Conservation (phyloP, 2,797 vertebrate genomes). For the Microcaecilia unicolor region DNA sequence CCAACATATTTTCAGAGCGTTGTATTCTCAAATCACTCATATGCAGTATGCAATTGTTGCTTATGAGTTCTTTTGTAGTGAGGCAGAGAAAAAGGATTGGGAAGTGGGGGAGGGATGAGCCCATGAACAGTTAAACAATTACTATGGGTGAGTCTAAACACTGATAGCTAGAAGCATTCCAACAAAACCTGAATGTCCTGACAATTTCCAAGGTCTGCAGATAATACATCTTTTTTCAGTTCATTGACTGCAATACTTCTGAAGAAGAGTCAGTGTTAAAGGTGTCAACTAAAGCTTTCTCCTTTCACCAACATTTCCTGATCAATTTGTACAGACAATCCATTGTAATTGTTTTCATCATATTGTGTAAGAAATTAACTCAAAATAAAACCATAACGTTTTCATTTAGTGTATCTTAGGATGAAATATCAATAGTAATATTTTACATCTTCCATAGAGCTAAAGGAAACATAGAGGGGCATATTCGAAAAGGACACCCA, state of each 20-base stretch:
- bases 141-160: rapidly evolving
- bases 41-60: not conserved
- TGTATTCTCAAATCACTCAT: not conserved
- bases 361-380: rapidly evolving
- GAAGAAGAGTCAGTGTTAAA: rapidly evolving
- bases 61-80: rapidly evolving
- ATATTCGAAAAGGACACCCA: too few species aligned
- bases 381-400: rapidly evolving
- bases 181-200: not conserved
- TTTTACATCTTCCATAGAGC: not conserved
- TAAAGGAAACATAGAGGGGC: not conserved
- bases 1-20: too few species aligned
- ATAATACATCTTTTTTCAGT: not conserved
- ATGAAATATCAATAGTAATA: not conserved
- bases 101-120: rapidly evolving
- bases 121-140: not conserved
- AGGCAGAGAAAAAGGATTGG: rapidly evolving
- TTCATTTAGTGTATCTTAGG: not conserved
- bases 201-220: not conserved
- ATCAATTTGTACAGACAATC: not conserved
- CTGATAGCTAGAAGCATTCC: not conserved
- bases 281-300: not conserved
- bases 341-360: not conserved
- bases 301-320: not conserved
- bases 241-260: not conserved